Evolutionary conservation across 2,888 invertebrate species (phyloP).

Genomic region (Lordiphosa fenestrarum): DNA sequence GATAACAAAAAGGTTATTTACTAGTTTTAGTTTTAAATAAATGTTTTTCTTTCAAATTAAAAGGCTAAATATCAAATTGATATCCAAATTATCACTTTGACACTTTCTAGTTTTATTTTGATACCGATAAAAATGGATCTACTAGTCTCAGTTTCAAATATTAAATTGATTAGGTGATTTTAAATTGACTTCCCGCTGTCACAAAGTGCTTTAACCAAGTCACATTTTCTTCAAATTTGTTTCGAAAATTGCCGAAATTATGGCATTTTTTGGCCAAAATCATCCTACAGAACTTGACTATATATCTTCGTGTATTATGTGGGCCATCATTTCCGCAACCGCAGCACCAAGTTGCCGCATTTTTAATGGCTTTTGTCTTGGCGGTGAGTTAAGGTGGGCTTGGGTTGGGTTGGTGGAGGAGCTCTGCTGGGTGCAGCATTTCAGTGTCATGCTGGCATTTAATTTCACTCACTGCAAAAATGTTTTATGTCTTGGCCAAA

Average conservation of each 20-base stretch:
- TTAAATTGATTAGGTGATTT: too few relatives aligned
- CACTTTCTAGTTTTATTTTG: too few relatives aligned
- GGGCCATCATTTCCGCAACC: conserved; percentile 54
- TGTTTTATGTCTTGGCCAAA: conserved; percentile 73
- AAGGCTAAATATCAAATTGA: too few relatives aligned
- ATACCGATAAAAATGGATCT: too few relatives aligned
- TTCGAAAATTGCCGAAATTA: background rate
- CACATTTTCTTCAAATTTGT: too few relatives aligned
- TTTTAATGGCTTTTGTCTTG: conserved; percentile 70
- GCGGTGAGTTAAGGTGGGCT: conserved; percentile 8
- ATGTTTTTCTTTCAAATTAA: too few relatives aligned
- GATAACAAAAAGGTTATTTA: too few relatives aligned
- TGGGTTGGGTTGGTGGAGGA: conserved; percentile 2
- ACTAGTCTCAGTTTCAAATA: too few relatives aligned
- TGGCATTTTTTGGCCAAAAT: background rate
- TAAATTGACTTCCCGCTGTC: too few relatives aligned
- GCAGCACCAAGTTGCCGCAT: conserved; percentile 59
- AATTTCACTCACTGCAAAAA: conserved; percentile 72
- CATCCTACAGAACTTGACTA: conserved; percentile 19
- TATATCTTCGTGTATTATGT: conserved; percentile 45
- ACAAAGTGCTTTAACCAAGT: too few relatives aligned
- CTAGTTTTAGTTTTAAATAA: too few relatives aligned
- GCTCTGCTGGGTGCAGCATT: conserved; percentile 49
- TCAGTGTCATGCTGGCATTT: conserved; percentile 74
- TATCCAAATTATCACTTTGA: too few relatives aligned